Evolutionary conservation across 2,113 vertebrate species (phyloP).

Genomic region (Micronisus gabar): DNA sequence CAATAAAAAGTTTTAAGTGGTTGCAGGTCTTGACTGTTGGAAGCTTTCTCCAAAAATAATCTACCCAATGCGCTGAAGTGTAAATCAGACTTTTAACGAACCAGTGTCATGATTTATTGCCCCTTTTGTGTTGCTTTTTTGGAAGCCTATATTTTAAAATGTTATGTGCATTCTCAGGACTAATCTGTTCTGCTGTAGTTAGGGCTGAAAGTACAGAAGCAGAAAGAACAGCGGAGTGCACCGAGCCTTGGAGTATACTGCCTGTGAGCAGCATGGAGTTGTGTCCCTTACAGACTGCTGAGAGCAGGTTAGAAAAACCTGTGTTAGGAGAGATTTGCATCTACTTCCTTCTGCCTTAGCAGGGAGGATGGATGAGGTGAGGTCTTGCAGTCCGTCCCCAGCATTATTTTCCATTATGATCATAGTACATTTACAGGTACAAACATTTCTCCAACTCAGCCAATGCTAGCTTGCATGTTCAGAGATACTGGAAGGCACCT

Average conservation of each 20-base stretch:
- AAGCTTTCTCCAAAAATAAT: not conserved
- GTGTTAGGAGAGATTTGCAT: fast-evolving
- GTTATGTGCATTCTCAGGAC: fast-evolving
- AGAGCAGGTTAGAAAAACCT: not conserved
- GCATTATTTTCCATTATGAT: fast-evolving
- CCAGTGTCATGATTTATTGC: not conserved
- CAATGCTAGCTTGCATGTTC: not conserved
- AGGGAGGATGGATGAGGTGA: fast-evolving
- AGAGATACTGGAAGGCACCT: not conserved
- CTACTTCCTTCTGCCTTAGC: not conserved
- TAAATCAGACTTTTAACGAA: not conserved
- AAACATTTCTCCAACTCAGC: not conserved
- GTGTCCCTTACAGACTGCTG: fast-evolving
- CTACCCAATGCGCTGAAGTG: not conserved
- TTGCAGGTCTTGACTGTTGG: not conserved
- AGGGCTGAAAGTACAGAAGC: not conserved
- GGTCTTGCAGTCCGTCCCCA: not conserved
- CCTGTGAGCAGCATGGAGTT: not conserved
- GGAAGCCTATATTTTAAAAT: not conserved
- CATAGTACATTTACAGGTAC: no score
- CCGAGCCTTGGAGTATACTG: not conserved
- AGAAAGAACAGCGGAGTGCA: not conserved
- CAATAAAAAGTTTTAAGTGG: not conserved
- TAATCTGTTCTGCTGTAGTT: not conserved
- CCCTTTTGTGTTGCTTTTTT: not conserved